These are phyloP conservation scores for Oxyteleia sp. DNA, from an alignment of 2,888 invertebrate genomes.

Conservation along the genomic window DNA sequence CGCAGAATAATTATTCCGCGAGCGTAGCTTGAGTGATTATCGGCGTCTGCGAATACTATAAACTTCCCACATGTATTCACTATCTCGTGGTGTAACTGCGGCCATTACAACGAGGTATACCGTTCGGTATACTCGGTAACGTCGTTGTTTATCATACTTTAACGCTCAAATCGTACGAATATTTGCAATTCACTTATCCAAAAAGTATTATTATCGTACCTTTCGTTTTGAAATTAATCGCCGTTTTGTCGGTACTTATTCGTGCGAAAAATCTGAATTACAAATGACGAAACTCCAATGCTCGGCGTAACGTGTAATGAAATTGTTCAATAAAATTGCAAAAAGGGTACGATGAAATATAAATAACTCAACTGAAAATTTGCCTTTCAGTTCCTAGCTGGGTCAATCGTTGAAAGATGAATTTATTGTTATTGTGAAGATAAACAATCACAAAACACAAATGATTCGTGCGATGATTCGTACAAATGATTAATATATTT, in stretches of 20 bases:
- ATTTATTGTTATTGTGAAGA: too few relatives aligned
- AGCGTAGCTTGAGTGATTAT: conserved; percentile 32
- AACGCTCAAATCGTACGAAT: background rate
- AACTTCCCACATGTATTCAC: conserved; percentile 32
- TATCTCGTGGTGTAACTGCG: conserved; percentile 21
- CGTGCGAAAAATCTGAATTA: conserved; percentile 2
- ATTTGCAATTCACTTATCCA: conserved; percentile 20
- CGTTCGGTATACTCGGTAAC: conserved; percentile 36
- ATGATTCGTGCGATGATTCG: too few relatives aligned
- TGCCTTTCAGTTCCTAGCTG: too few relatives aligned
- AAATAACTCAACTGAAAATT: too few relatives aligned
- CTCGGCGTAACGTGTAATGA: background rate
- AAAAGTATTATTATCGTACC: background rate
- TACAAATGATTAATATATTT: too few relatives aligned
- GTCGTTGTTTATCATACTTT: conserved; percentile 7
- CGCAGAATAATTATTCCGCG: conserved; percentile 31
- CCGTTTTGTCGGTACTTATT: background rate
- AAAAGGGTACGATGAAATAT: background rate
- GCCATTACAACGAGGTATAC: conserved; percentile 28
- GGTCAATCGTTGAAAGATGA: too few relatives aligned
- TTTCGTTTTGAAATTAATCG: background rate
- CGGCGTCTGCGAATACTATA: conserved; percentile 40
- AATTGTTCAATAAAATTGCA: background rate
- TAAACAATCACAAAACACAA: too few relatives aligned
- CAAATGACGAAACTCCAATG: background rate